Evolutionary conservation across 2,113 vertebrate genomes (phyloP).

Genomic region (Channa argus): DNA sequence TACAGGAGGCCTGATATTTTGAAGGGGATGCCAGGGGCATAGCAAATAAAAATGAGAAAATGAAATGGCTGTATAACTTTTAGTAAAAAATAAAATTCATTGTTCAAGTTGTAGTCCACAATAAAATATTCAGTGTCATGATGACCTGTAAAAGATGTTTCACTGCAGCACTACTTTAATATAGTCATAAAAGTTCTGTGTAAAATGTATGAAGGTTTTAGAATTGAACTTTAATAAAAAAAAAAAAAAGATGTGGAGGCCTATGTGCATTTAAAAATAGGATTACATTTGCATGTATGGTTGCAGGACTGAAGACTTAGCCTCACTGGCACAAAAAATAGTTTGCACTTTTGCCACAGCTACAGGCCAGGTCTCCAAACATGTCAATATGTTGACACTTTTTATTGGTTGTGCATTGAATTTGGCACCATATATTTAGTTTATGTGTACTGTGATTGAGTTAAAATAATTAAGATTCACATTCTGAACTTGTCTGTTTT

Average conservation of each 20-base stretch:
- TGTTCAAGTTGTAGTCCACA: constrained; percentile 20
- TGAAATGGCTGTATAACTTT: constrained; percentile 10
- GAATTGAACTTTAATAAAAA: constrained; percentile 24
- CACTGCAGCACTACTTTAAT: constrained; percentile 19
- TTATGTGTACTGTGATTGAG: constrained; percentile 10
- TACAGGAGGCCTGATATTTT: background rate
- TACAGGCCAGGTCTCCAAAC: background rate
- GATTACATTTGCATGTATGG: constrained; percentile 16
- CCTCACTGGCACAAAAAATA: constrained; percentile 11
- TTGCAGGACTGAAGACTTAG: constrained; percentile 19
- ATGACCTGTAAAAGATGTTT: constrained; percentile 33
- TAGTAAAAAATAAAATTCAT: constrained; percentile 15
- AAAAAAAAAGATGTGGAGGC: background rate
- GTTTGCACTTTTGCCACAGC: background rate
- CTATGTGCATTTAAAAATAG: constrained; percentile 26
- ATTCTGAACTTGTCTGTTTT: background rate
- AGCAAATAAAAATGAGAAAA: constrained; percentile 13
- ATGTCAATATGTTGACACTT: constrained; percentile 1
- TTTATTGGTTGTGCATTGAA: constrained; percentile 3
- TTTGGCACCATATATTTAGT: constrained; percentile 10
- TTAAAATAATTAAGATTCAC: background rate
- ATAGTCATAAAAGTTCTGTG: constrained; percentile 29
- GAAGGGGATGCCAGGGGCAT: background rate
- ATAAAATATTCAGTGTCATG: constrained; percentile 37
- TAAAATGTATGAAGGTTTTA: constrained; percentile 37